Base-by-base conservation (phyloP, 2,888 invertebrate species). In the Aphrophora alni region DNA sequence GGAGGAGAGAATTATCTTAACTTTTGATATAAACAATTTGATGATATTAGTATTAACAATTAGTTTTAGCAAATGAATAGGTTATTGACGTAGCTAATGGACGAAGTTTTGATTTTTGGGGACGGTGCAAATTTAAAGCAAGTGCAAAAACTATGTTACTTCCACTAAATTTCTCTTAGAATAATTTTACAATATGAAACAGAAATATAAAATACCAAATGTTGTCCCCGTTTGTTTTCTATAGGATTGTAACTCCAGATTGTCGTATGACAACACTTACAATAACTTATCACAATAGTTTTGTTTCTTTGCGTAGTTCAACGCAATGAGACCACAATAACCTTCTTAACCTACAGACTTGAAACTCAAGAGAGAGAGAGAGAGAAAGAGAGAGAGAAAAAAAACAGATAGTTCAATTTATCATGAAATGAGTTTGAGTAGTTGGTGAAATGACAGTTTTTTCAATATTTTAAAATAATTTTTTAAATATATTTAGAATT, bases 101-200 rank as follows among this genome's bases (percentile, higher is more conserved):
- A 80, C 80, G 80, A 80, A 80, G 33, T 33, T 73, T 80, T 80
- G 21, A 59, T 59, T 73, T 80, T 26, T 28, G 80, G 81, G 81
- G 81, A 81, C 81, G 81, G 81, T 81, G 81, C 81, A 78, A 59
- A 74, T 70, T 81, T 75, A 75, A 81, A 81, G 81, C 81, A 75
- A 74, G 81, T 81, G 81, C 81, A 33, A 71, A 80, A 80, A 75
- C 80, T 28, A 80, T 75, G 80, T 59, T 59, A 59, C 59, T 59
- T 59, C 21, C 21, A 59, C 59, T 59, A 59, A 21, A 59, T 59
- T 59, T n/a, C 33, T 59, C 59, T 21, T 59, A 44, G 44, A 44
- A 44, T 44, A 14, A 44, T 17, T 44, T 44, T 12, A 44, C 44
- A 14, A 44, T 44, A 44, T 44, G 17, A 17, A 44, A 44, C 44